phyloP scores from a whole-genome alignment of 2,888 invertebrate species.

The Sesia bembeciformis region DNA sequence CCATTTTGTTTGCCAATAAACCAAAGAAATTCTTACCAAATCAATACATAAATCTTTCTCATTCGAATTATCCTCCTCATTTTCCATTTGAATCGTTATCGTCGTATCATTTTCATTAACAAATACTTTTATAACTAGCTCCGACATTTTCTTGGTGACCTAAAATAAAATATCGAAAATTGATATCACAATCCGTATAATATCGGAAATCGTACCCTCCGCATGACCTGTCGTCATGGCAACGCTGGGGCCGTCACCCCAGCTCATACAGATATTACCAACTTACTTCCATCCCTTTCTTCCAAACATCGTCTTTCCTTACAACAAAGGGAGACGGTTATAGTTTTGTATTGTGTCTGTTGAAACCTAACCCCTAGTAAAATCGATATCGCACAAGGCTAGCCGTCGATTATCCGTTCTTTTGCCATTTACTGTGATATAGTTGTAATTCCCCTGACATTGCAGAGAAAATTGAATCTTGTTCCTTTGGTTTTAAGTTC shows the following conservation, averaged over 20 bases:
- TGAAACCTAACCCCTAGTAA: slow-evolving; percentile 51
- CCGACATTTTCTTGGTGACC: slow-evolving; percentile 30
- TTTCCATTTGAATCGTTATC: slow-evolving; percentile 23
- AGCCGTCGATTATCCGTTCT: slow-evolving; percentile 70
- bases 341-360: slow-evolving; percentile 22
- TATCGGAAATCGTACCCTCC: slow-evolving; percentile 62
- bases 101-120: slow-evolving; percentile 23
- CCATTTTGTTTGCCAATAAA: not conserved
- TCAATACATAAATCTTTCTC: slow-evolving; percentile 33
- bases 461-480: slow-evolving; percentile 9
- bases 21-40: slow-evolving; percentile 37
- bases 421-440: slow-evolving; percentile 7
- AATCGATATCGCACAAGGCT: slow-evolving; percentile 76
- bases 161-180: slow-evolving; percentile 62
- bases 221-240: slow-evolving; percentile 47
- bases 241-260: slow-evolving; percentile 44
- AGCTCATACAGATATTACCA: slow-evolving; percentile 11
- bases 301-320: slow-evolving; percentile 6
- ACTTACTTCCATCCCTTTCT: slow-evolving; percentile 23
- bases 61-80: slow-evolving; percentile 14
- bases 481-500: not conserved
- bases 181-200: slow-evolving; percentile 33
- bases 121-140: slow-evolving; percentile 34
- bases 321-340: slow-evolving; percentile 25
- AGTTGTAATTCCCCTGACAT: slow-evolving; percentile 12